A percentile compares a stretch with the other conserved stretches of the same genome.
Evolutionary conservation across 2,113 vertebrate genomes (phyloP).

Genomic region (Notarius lentiginosus): DNA sequence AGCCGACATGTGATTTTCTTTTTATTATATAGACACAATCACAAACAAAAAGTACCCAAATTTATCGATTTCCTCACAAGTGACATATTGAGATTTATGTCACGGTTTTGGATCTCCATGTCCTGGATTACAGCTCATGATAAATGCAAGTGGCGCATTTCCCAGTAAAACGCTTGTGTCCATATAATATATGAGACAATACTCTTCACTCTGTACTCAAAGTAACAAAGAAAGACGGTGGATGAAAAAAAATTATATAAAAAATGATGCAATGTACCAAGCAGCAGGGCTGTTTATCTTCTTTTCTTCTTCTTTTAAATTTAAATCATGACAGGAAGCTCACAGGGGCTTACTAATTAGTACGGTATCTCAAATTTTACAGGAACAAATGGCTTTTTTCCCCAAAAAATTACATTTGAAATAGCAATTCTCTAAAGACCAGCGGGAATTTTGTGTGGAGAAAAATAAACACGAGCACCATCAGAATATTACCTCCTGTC

Average conservation of each 20-base stretch:
- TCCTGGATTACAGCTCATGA: no score
- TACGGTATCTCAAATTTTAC: neutral
- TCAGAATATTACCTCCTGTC: no score
- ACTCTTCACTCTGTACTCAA: neutral
- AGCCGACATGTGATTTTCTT: no score
- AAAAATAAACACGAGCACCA: neutral
- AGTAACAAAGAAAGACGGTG: neutral
- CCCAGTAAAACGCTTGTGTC: neutral
- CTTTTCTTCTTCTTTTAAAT: no score
- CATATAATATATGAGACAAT: neutral
- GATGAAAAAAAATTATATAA: neutral
- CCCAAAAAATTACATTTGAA: neutral
- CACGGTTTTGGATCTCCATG: no score
- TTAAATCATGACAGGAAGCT: neutral
- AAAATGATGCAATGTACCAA: neutral
- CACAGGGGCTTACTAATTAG: neutral
- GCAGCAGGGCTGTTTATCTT: neutral
- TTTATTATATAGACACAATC: no score
- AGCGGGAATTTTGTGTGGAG: neutral
- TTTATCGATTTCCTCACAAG: no score
- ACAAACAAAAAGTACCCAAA: no score
- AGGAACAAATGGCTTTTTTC: neutral
- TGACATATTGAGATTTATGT: no score
- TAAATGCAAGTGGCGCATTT: no score
- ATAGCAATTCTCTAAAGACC: neutral